phyloP scores from a whole-genome alignment of 2,797 vertebrate species.

The Acomys russatus region DNA sequence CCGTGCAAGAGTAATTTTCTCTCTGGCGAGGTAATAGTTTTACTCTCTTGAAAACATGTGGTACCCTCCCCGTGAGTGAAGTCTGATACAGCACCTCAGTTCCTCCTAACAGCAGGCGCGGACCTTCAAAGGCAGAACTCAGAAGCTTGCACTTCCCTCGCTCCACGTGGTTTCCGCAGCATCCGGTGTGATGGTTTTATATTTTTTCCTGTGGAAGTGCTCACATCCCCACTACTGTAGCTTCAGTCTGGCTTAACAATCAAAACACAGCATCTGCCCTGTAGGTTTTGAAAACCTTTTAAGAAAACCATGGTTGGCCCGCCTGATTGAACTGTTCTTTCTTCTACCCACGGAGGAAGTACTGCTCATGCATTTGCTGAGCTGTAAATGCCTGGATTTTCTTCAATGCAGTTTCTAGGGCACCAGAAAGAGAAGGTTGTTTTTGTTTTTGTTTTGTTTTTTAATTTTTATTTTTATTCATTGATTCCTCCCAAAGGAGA shows the following conservation, averaged over 20 bases:
- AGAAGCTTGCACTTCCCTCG: constrained; percentile 45
- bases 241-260: constrained; percentile 63
- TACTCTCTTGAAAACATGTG: constrained; percentile 36
- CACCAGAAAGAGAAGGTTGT: constrained; percentile 62
- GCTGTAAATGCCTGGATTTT: constrained; percentile 73
- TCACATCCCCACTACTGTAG: constrained; percentile 42
- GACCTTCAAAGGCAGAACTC: constrained; percentile 67
- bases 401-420: constrained; percentile 76
- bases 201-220: constrained; percentile 80
- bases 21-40: constrained; percentile 2
- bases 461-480: background rate
- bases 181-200: constrained; percentile 76
- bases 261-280: constrained; percentile 51
- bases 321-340: constrained; percentile 74
- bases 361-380: constrained; percentile 64
- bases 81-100: background rate
- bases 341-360: constrained; percentile 67
- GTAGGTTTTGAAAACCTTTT: constrained; percentile 66
- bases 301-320: constrained; percentile 64
- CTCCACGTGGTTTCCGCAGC: constrained; percentile 61
- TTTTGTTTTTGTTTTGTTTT: constrained; percentile 53
- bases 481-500: constrained; percentile 29
- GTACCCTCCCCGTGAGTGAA: constrained; percentile 55
- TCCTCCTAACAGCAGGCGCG: constrained; percentile 70
- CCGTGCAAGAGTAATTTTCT: background rate